Percentiles rank a stretch among this genome's conserved stretches.
These are phyloP conservation scores for Pseudotriccus pelzelni DNA, from an alignment of 2,797 vertebrate genomes.

Conservation along the genomic window DNA sequence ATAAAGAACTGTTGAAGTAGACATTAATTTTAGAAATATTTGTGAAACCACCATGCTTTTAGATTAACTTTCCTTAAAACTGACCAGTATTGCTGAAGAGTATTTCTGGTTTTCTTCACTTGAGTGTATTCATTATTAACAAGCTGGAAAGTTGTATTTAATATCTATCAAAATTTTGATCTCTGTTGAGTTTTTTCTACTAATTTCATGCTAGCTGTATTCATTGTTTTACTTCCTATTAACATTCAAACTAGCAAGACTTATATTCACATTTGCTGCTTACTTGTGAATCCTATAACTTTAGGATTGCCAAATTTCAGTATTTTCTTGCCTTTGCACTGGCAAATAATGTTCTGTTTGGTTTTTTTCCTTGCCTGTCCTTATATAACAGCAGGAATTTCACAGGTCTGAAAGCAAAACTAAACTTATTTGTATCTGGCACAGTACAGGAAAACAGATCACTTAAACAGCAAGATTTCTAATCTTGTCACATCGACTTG, in stretches of 20 bases:
- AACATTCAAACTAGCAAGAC: background rate
- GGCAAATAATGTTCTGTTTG: background rate
- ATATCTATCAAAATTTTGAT: background rate
- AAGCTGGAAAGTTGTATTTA: background rate
- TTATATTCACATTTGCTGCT: background rate
- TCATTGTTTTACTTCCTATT: background rate
- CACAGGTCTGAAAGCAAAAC: background rate
- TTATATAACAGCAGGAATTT: background rate
- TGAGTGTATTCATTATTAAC: background rate
- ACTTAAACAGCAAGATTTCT: background rate
- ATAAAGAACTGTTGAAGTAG: background rate
- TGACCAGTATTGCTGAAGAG: background rate
- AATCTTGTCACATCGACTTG: background rate
- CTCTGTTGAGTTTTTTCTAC: background rate
- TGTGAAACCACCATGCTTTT: background rate
- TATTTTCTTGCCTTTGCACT: background rate
- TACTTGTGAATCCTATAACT: background rate
- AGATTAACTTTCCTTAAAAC: background rate
- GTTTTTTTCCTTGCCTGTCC: background rate
- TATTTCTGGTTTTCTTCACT: background rate
- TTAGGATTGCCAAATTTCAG: background rate
- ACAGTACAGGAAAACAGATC: background rate
- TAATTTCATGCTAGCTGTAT: background rate
- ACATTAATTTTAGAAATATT: constrained; percentile 19
- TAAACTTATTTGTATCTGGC: background rate